Base-by-base conservation (phyloP, 2,888 invertebrate genomes). In the Drosophila mettleri region DNA sequence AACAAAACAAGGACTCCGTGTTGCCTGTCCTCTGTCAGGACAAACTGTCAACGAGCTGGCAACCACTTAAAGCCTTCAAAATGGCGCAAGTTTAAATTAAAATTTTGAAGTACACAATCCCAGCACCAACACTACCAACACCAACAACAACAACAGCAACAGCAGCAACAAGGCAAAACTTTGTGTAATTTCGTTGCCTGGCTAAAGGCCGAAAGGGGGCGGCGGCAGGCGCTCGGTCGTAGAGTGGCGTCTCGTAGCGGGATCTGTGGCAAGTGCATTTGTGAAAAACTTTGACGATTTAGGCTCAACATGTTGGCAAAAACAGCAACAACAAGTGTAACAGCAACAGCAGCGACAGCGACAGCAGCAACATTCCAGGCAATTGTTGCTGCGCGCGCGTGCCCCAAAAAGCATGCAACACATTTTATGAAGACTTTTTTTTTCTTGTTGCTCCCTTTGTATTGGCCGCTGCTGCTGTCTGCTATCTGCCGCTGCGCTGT, bases 271-370 rank as follows among this genome's bases (percentile, higher is more conserved):
- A 78, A 84, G 82, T 84, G 85, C 83, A 85, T 85, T 87, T 85
- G 83, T 65, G 78, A 69, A 86, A 78, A 89, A 86, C 86, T 89
- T 89, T 89, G 89, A 89, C 89, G 90, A 90, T 90, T 89, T 90
- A 90, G 89, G 89, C 89, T 90, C 90, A 87, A 90, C 86, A 88
- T 89, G 86, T 87, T 85, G 84, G 83, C 77, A 65, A 72, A 59
- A 64, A 57, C 55, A 65, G 27, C 76, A 77, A 64, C 71, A 69
- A 31, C 53, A 58, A 58, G 29, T 45, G 41, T 38, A 68, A 16
- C 52, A 53, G 14, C 52, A 52, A n/a, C 61, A 59, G 51, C 57
- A 16, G 8, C 43, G 22, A n/a, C 45, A 27, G 27, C 27, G 27
- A 29, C 16, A 10, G 24, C 24, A 20, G 27, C 46, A 53, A 36